Evolutionary conservation across 2,113 vertebrate genomes (phyloP).

Genomic region (Seriola quinqueradiata): DNA sequence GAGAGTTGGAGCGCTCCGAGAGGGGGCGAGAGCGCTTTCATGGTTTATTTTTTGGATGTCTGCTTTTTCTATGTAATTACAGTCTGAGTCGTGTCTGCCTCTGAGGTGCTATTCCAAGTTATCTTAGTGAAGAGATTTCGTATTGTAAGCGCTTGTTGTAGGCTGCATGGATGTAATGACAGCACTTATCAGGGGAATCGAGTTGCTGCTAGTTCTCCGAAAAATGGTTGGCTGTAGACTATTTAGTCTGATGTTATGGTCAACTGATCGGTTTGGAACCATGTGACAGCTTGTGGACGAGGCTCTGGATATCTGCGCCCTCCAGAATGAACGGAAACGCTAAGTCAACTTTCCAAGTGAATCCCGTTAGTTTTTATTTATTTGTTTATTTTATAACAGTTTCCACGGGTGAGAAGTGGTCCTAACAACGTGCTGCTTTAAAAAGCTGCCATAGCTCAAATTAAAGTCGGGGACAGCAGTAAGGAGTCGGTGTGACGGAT

Average conservation of each 20-base stretch:
- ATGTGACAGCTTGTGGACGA: slow-evolving; percentile 25
- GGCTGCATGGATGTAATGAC: background rate
- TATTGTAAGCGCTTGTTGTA: background rate
- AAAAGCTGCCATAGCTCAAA: background rate
- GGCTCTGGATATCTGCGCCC: slow-evolving; percentile 3
- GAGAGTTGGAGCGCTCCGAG: slow-evolving; percentile 61
- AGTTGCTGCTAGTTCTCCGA: slow-evolving; percentile 25
- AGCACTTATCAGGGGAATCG: slow-evolving; percentile 30
- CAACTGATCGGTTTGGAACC: slow-evolving; percentile 21
- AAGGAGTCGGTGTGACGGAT: slow-evolving; percentile 29
- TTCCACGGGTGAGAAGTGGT: background rate
- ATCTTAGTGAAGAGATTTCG: background rate
- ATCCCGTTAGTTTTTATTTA: background rate
- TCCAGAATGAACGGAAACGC: background rate
- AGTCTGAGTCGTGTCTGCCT: background rate
- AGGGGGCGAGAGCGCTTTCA: slow-evolving; percentile 53
- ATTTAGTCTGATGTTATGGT: slow-evolving; percentile 7
- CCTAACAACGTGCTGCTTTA: background rate
- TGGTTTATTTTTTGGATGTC: slow-evolving; percentile 46
- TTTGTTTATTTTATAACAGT: background rate
- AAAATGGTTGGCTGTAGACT: slow-evolving; percentile 47
- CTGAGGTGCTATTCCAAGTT: slow-evolving; percentile 4
- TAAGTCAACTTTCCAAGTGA: slow-evolving; percentile 14
- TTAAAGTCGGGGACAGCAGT: slow-evolving; percentile 13
- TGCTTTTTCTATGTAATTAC: slow-evolving; percentile 7